phyloP scores from a whole-genome alignment of 2,888 invertebrate genomes.

The Spialia ferax region DNA sequence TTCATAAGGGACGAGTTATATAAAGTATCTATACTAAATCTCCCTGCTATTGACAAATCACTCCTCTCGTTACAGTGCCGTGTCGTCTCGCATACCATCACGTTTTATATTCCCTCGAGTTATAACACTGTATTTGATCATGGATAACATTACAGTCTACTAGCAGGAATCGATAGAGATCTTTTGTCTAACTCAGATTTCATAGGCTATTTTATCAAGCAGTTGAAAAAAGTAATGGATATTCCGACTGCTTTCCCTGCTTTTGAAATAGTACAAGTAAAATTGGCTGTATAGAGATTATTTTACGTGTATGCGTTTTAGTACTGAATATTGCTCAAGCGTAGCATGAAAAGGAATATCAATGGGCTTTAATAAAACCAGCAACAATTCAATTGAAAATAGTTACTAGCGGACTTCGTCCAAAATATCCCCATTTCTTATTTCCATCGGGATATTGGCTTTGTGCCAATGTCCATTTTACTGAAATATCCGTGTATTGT shows the following conservation, averaged over 20 bases:
- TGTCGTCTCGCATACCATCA: slow-evolving; percentile 57
- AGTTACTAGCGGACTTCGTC: slow-evolving; percentile 18
- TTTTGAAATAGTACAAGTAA: not conserved
- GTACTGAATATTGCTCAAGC: not conserved
- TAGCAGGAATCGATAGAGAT: not conserved
- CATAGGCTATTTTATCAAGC: slow-evolving; percentile 2
- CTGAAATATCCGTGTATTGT: slow-evolving; percentile 33
- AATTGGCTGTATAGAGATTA: not conserved
- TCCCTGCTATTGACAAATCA: slow-evolving; percentile 74
- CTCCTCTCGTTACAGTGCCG: slow-evolving; percentile 61
- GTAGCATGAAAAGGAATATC: not conserved
- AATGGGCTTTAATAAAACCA: slow-evolving; percentile 11
- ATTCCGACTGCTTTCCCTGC: not conserved
- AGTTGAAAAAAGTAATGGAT: not conserved
- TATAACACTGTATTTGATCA: slow-evolving; percentile 25
- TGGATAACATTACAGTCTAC: slow-evolving; percentile 13
- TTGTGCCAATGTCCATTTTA: slow-evolving; percentile 28
- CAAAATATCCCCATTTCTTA: slow-evolving; percentile 26
- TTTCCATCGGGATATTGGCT: slow-evolving; percentile 30
- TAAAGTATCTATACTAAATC: slow-evolving; percentile 66
- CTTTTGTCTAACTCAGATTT: slow-evolving; percentile 5
- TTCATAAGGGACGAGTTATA: slow-evolving; percentile 55
- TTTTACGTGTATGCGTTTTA: not conserved
- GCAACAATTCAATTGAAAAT: slow-evolving; percentile 1
- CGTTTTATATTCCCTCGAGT: slow-evolving; percentile 61